Evolutionary conservation across 2,888 invertebrate genomes (phyloP).

Genomic region (Amorpha juglandis): DNA sequence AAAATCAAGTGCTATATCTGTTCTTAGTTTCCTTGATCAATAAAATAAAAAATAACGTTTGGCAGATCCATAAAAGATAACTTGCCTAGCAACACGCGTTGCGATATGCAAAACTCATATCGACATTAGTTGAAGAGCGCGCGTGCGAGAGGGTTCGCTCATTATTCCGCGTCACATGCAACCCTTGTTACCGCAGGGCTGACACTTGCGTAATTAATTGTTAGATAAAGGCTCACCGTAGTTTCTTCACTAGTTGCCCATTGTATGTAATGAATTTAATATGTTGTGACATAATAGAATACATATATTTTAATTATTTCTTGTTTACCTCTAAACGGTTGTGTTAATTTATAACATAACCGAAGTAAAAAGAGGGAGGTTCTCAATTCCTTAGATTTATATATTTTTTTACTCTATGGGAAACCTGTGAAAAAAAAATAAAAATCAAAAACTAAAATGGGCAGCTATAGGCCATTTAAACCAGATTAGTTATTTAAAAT

Average conservation of each 20-base stretch:
- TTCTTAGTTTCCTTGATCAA: neutral
- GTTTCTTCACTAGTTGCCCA: neutral
- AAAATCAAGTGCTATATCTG: neutral
- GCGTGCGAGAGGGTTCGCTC: conserved; percentile 60
- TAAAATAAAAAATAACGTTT: neutral
- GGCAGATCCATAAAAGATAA: conserved; percentile 5
- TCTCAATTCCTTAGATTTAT: too few species aligned
- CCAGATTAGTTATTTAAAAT: too few species aligned
- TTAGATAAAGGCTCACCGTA: conserved; percentile 7
- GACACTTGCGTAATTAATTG: conserved; percentile 34
- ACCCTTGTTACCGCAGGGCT: conserved; percentile 67
- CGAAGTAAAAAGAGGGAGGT: too few species aligned
- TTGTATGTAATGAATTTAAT: neutral
- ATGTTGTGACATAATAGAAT: neutral
- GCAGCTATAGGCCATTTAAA: too few species aligned
- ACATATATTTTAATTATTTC: neutral
- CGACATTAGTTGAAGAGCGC: conserved; percentile 49
- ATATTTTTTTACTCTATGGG: too few species aligned
- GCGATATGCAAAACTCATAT: conserved; percentile 71
- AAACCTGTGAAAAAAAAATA: too few species aligned
- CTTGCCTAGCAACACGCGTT: conserved; percentile 15
- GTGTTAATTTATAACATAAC: too few species aligned
- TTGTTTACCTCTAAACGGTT: too few species aligned
- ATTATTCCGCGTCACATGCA: conserved; percentile 74
- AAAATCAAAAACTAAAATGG: too few species aligned